phyloP scores from a whole-genome alignment of 2,113 vertebrate genomes.

The Ptilonorhynchus violaceus region DNA sequence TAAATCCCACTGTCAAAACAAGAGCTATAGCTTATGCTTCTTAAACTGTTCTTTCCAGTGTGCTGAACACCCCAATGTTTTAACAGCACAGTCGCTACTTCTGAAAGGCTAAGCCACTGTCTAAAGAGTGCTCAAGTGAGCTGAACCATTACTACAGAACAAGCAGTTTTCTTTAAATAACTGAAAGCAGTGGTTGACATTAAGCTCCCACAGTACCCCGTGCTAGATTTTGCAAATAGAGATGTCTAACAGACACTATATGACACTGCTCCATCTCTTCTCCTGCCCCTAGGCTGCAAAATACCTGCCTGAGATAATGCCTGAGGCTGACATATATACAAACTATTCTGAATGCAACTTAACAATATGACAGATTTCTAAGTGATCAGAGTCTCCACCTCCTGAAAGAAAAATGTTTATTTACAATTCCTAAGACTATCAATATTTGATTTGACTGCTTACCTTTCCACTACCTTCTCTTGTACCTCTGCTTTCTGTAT shows the following conservation, averaged over 20 bases:
- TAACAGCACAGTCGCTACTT: neutral
- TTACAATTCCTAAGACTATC: neutral
- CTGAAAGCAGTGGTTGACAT: neutral
- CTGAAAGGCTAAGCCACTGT: neutral
- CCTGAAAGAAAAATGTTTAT: neutral
- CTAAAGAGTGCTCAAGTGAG: neutral
- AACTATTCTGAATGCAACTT: neutral
- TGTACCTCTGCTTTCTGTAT: constrained; percentile 85
- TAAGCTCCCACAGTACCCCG: neutral
- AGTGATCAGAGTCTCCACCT: neutral
- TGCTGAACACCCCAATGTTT: neutral
- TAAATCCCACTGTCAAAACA: neutral
- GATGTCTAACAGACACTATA: neutral
- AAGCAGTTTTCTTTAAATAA: neutral
- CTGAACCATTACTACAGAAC: neutral
- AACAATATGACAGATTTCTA: neutral
- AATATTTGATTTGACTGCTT: neutral
- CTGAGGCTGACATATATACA: neutral
- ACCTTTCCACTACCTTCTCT: constrained; percentile 80
- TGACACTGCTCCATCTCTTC: neutral
- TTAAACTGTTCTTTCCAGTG: neutral
- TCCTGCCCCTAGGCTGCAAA: neutral
- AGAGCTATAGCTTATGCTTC: neutral
- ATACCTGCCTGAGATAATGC: neutral
- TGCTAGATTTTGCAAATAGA: neutral